These are phyloP conservation scores for Hucho hucho DNA, from an alignment of 2,113 vertebrate species.

Conservation along the genomic window DNA sequence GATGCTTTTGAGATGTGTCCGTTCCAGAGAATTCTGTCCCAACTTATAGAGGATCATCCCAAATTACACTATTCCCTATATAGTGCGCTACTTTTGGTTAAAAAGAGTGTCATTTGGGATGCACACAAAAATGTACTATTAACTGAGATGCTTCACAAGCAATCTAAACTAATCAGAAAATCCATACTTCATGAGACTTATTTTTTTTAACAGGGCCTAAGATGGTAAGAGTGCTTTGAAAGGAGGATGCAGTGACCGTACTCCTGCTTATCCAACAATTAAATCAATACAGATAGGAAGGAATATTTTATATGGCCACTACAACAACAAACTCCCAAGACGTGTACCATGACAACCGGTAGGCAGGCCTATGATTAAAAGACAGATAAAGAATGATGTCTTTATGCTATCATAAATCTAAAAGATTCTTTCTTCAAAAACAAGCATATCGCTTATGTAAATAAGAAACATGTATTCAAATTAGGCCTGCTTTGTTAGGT, in stretches of 20 bases:
- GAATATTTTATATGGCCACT: neutral
- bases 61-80: too few species aligned
- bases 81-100: too few species aligned
- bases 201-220: neutral
- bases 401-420: too few species aligned
- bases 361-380: neutral
- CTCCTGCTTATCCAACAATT: neutral
- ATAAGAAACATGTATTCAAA: constrained; percentile 27
- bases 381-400: too few species aligned
- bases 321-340: neutral
- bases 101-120: too few species aligned
- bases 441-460: too few species aligned
- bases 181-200: neutral
- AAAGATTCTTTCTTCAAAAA: too few species aligned
- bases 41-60: too few species aligned
- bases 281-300: neutral
- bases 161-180: neutral
- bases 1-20: too few species aligned
- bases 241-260: too few species aligned
- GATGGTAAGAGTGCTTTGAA: neutral
- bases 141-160: neutral
- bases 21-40: too few species aligned
- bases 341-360: neutral
- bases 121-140: neutral
- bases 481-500: constrained; percentile 32